Evolutionary conservation across 2,797 vertebrate species (phyloP).

Genomic region (Pelodytes ibericus): DNA sequence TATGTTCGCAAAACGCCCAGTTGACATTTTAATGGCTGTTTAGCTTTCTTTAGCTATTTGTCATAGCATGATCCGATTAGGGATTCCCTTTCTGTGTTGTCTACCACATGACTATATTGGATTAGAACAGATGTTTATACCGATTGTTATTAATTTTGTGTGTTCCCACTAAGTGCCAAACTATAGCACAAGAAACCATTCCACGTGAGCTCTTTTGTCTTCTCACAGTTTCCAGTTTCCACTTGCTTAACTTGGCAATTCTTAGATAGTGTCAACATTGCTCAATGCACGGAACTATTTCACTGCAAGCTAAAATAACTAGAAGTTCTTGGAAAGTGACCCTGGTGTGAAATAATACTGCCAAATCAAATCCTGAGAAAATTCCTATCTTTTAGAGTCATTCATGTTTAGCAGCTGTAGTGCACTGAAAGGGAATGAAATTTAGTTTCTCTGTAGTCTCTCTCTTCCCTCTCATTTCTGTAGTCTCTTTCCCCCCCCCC

Average conservation of each 20-base stretch:
- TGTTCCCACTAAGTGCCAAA: background rate
- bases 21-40: constrained; percentile 11
- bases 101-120: background rate
- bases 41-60: constrained; percentile 1
- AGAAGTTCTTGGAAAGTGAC: constrained; percentile 44
- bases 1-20: background rate
- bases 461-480: too few species aligned
- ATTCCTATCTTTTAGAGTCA: background rate
- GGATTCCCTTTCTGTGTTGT: background rate
- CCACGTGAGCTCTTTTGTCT: constrained; percentile 11
- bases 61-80: background rate
- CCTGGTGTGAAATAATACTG: constrained; percentile 1
- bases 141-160: background rate
- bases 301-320: background rate
- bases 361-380: constrained; percentile 25
- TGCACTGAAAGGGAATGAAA: background rate
- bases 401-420: background rate
- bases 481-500: too few species aligned
- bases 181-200: background rate
- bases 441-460: too few species aligned
- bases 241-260: constrained; percentile 3
- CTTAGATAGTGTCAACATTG: constrained; percentile 20
- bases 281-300: constrained; percentile 2
- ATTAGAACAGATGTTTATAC: background rate
- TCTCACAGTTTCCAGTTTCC: background rate